phyloP scores from a whole-genome alignment of 2,113 vertebrate genomes.

The Poeciliopsis retropinna region DNA sequence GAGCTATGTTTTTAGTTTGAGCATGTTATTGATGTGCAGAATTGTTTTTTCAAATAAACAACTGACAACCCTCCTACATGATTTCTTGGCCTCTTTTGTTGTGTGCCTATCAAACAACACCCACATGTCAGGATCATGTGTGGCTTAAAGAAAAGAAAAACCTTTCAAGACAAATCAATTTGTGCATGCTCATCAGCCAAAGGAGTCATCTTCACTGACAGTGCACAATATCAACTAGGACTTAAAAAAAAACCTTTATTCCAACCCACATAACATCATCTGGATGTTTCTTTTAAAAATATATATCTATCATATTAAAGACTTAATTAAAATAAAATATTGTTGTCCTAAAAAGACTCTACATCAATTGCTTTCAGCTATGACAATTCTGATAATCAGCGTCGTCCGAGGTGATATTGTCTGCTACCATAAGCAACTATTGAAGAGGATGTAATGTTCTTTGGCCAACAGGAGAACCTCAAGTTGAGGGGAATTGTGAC shows the following conservation, averaged over 20 bases:
- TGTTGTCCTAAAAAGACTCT: too few species aligned
- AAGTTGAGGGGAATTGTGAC: slow-evolving; percentile 22
- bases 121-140: slow-evolving; percentile 8
- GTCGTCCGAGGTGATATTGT: slow-evolving; percentile 39
- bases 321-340: too few species aligned
- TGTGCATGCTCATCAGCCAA: neutral
- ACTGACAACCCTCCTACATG: slow-evolving; percentile 12
- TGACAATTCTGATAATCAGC: slow-evolving; percentile 5
- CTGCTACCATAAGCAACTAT: slow-evolving; percentile 20
- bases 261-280: neutral
- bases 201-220: slow-evolving; percentile 4
- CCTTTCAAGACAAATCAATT: slow-evolving; percentile 22
- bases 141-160: slow-evolving; percentile 12
- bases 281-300: neutral
- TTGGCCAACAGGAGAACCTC: slow-evolving; percentile 30
- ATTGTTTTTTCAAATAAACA: slow-evolving; percentile 1
- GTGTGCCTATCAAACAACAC: neutral
- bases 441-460: slow-evolving; percentile 50
- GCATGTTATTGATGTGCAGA: slow-evolving; percentile 1
- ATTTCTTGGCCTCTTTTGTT: slow-evolving; percentile 6
- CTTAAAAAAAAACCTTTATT: neutral
- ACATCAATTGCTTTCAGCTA: neutral
- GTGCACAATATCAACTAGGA: neutral
- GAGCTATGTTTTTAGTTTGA: neutral
- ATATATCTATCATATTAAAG: too few species aligned